Base-by-base conservation (phyloP, 2,113 vertebrate species). In the Andinoacara biseriatus region DNA sequence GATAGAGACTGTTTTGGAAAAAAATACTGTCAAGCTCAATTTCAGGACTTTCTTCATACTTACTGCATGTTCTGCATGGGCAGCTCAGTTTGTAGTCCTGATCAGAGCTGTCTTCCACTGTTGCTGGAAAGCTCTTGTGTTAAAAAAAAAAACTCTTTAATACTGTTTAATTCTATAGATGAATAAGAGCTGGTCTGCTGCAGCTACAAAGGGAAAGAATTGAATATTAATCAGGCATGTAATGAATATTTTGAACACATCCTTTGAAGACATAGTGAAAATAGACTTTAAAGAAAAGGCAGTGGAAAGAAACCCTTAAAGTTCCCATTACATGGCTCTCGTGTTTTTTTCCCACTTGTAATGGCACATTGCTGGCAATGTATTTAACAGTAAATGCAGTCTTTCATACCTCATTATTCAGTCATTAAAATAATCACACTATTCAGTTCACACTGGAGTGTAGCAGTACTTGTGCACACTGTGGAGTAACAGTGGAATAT, bases 201-300 rank as follows among this genome's bases (percentile, higher is more conserved):
- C 74, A 62, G 24, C 63, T 80, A 86, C 60, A 60, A 52, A 24
- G 58, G 22, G 6, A 80, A 38, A 63, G 33, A 61, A 15, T 22
- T n/a, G 87, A 81, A 85, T 87, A 76, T 74, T 49, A 89, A 87
- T 81, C 59, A 85, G 57, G 52, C 76, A 81, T 65, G 60, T 78
- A 76, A 90, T 84, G 54, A 81, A 62, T 85, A 81, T 78, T 77
- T 82, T 87, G 57, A 84, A 84, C 38, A 2, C 63, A 74, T 76
- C 31, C 5, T 76, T 77, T 86, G 40, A 82, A 65, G 75, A 74
- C 62, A 33, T 76, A 62, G 43, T 78, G 58, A 58, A 76, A 59
- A 61, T 10, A 58, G 61, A 69, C 35, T 54, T 58, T 15, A 69
- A 65, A 62, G 33, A 65, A 87, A 82, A 46, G 10, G 8, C 7